These are phyloP conservation scores for Trilocha varians DNA, from an alignment of 2,888 invertebrate species.

Conservation along the genomic window DNA sequence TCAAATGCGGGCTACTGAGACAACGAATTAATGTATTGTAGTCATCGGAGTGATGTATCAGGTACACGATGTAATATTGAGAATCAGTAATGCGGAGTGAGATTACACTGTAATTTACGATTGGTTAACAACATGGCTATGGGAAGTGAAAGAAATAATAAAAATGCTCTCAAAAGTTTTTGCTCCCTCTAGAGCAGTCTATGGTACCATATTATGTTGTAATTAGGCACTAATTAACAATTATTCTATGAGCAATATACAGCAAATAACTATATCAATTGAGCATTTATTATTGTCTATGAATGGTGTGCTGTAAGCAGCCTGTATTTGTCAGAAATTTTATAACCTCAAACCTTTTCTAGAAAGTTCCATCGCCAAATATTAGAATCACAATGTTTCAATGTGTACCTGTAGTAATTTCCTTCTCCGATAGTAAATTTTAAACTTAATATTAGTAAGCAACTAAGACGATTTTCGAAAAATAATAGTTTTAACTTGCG, in stretches of 20 bases:
- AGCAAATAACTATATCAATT: no score
- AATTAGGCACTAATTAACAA: no score
- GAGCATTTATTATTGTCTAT: no score
- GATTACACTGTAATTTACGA: no score
- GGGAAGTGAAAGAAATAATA: no score
- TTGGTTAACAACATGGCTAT: no score
- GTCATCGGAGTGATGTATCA: conserved; percentile 7
- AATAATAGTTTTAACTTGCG: conserved; percentile 55
- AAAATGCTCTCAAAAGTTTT: no score
- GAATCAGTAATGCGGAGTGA: no score
- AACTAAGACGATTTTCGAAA: conserved; percentile 27
- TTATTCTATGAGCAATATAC: no score
- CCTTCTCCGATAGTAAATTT: conserved; percentile 25
- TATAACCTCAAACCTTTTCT: conserved; percentile 9
- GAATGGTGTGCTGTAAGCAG: conserved; percentile 14
- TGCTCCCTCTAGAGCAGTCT: no score
- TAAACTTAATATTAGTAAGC: conserved; percentile 24
- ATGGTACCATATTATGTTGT: no score
- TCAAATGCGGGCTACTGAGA: conserved; percentile 66
- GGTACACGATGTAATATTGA: conserved; percentile 24
- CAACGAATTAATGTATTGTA: conserved; percentile 56
- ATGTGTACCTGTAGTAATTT: conserved; percentile 25
- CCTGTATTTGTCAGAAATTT: conserved; percentile 69
- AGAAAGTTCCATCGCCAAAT: conserved; percentile 25
- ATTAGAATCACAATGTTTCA: conserved; percentile 25